These are phyloP conservation scores for Paramuricea clavata DNA, from an alignment of 92 coral and sea anemone species.

Conservation along the genomic window DNA sequence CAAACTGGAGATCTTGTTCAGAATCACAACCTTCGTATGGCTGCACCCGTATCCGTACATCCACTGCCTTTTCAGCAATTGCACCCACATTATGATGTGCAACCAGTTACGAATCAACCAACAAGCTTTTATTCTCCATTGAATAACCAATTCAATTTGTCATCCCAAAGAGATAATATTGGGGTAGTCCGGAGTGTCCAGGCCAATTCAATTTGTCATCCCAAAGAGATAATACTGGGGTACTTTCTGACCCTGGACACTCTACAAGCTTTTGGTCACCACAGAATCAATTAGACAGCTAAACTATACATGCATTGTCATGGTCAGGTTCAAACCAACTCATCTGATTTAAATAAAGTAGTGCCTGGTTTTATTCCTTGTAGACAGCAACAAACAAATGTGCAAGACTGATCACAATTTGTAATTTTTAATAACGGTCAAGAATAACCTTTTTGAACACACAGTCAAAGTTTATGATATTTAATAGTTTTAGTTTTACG, in stretches of 20 bases:
- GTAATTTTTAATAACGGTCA: no score
- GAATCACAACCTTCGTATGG: background rate
- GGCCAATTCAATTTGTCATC: background rate
- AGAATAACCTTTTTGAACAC: no score
- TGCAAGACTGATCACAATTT: no score
- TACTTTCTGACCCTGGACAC: background rate
- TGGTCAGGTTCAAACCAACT: no score
- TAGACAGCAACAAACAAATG: no score
- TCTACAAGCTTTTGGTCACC: background rate
- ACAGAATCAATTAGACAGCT: background rate
- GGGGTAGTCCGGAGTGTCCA: no score
- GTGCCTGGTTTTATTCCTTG: no score
- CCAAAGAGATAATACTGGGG: background rate
- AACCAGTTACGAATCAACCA: background rate
- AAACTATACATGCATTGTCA: no score
- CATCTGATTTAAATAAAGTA: no score
- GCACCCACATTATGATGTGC: background rate
- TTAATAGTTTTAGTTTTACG: background rate
- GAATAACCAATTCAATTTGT: background rate
- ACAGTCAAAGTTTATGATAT: no score
- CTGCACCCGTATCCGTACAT: background rate
- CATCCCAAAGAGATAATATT: background rate
- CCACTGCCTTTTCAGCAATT: background rate
- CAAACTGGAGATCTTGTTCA: background rate
- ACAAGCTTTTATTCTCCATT: constrained; percentile 14